These are phyloP conservation scores for Dendronephthya gigantea DNA, from an alignment of 64 coral and sea anemone genomes.

Conservation along the genomic window DNA sequence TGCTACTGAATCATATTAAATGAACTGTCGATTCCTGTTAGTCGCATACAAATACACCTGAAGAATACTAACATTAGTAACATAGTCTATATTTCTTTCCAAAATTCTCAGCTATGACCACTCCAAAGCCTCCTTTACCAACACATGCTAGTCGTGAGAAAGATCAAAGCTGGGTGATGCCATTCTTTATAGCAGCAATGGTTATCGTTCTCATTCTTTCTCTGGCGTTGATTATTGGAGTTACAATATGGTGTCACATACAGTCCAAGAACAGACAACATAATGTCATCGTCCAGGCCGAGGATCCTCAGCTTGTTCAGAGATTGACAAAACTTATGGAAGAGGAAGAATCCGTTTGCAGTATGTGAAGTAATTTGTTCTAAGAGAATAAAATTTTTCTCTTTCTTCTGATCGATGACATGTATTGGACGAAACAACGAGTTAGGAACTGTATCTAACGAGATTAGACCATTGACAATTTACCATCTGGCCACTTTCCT, in stretches of 20 bases:
- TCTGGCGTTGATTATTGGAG: not conserved
- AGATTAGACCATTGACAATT: too few relatives aligned
- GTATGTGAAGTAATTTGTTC: not conserved
- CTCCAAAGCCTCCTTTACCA: not conserved
- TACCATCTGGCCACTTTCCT: too few relatives aligned
- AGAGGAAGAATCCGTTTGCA: not conserved
- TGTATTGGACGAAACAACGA: too few relatives aligned
- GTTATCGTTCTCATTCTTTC: not conserved
- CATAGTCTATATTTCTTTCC: too few relatives aligned
- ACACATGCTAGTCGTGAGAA: not conserved
- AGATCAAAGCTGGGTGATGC: not conserved
- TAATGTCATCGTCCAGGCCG: not conserved
- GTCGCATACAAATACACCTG: too few relatives aligned
- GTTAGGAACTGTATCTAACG: too few relatives aligned
- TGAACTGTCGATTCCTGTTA: too few relatives aligned
- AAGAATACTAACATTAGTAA: too few relatives aligned
- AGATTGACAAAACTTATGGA: not conserved
- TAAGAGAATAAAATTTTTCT: too few relatives aligned
- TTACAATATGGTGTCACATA: slow-evolving; percentile 17
- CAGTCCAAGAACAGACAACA: not conserved
- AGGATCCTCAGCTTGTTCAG: not conserved
- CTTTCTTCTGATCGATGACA: too few relatives aligned
- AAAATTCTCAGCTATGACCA: not conserved
- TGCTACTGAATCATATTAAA: too few relatives aligned
- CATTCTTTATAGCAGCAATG: not conserved